phyloP scores from a whole-genome alignment of 2,888 invertebrate genomes.

The Heliconius ismenius region DNA sequence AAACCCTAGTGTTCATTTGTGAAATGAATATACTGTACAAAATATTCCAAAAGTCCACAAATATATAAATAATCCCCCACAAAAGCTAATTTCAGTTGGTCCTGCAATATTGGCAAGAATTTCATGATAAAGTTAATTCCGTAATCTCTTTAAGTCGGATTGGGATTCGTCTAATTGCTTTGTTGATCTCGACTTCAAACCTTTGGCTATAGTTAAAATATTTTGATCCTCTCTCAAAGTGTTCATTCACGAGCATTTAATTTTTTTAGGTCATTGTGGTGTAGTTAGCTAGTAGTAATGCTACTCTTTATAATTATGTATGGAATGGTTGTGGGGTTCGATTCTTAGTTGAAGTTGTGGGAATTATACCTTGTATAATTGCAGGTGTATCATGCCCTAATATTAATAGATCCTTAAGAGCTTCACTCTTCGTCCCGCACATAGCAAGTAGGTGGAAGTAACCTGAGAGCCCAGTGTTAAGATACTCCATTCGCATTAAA shows the following conservation, averaged over 20 bases:
- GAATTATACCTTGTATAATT: no score
- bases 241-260: neutral
- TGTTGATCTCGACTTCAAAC: slow-evolving; percentile 42
- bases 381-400: neutral
- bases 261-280: neutral
- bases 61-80: neutral
- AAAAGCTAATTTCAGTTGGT: slow-evolving; percentile 11
- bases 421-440: no score
- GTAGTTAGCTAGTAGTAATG: no score
- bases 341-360: neutral
- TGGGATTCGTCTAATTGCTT: slow-evolving; percentile 45
- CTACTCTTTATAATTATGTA: no score
- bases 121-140: slow-evolving; percentile 43
- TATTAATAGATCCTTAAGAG: neutral
- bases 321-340: neutral
- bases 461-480: no score
- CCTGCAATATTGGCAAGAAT: slow-evolving; percentile 38
- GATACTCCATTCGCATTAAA: no score
- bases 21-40: neutral
- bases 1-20: neutral
- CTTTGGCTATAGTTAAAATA: slow-evolving; percentile 29
- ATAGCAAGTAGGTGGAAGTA: no score
- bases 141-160: slow-evolving; percentile 40
- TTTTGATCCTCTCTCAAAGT: slow-evolving; percentile 11
- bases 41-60: neutral